phyloP scores from a whole-genome alignment of 2,888 invertebrate species.

The Drosophila antonietae region DNA sequence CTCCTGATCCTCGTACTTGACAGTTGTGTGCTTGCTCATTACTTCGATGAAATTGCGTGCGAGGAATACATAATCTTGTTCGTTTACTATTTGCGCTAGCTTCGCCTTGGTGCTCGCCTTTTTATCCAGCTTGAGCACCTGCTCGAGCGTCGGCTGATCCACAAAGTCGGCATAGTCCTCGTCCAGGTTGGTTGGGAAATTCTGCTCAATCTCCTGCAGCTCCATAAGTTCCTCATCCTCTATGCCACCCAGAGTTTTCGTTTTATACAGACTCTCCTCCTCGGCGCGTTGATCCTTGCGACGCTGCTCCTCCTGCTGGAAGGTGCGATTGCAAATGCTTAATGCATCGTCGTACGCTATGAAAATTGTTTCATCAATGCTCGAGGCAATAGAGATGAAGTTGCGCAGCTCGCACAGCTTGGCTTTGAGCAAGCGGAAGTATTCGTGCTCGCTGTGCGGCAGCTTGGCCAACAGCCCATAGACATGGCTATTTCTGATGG shows the following conservation, averaged over 20 bases:
- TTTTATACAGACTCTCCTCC: conserved; percentile 91
- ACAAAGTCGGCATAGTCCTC: conserved; percentile 89
- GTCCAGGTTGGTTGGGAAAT: conserved; percentile 89
- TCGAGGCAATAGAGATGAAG: conserved; percentile 86
- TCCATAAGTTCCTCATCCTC: conserved; percentile 89
- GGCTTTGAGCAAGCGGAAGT: conserved; percentile 87
- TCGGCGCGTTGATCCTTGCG: conserved; percentile 89
- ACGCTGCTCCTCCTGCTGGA: conserved; percentile 91
- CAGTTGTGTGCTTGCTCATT: conserved; percentile 77
- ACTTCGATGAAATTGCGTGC: conserved; percentile 79
- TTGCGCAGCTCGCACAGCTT: conserved; percentile 89
- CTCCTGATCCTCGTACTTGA: conserved; percentile 65
- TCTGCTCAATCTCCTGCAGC: conserved; percentile 87
- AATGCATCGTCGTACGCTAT: conserved; percentile 86
- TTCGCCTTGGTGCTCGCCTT: conserved; percentile 72
- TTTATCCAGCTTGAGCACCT: conserved; percentile 82
- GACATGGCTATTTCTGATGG: conserved; percentile 71
- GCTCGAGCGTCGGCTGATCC: conserved; percentile 85
- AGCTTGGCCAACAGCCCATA: conserved; percentile 77
- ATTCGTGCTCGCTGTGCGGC: conserved; percentile 77
- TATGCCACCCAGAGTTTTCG: conserved; percentile 88
- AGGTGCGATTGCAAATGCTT: conserved; percentile 88
- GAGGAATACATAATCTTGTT: conserved; percentile 80
- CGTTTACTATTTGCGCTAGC: conserved; percentile 69
- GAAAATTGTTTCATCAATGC: conserved; percentile 85